Evolutionary conservation across 2,888 invertebrate species (phyloP).

Genomic region (Biston betularia): DNA sequence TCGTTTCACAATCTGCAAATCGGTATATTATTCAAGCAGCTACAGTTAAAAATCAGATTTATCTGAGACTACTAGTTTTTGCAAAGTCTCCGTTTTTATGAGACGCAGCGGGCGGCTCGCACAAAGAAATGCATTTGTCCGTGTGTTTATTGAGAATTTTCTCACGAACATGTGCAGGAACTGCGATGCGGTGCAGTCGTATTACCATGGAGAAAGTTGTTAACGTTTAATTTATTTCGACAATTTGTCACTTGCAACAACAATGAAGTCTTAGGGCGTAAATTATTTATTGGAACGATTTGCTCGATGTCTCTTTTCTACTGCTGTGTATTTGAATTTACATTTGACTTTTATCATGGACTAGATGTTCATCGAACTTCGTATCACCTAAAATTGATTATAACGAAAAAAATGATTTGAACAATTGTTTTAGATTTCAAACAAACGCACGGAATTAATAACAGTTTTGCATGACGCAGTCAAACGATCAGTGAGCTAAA

Average conservation of each 20-base stretch:
- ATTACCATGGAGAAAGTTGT: constrained; percentile 50
- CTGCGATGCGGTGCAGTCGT: constrained; percentile 57
- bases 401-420: neutral
- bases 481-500: too few species aligned
- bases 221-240: constrained; percentile 51
- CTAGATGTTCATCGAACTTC: too few species aligned
- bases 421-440: too few species aligned
- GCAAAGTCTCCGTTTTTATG: constrained; percentile 34
- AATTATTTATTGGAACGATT: constrained; percentile 43
- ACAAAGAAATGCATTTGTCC: constrained; percentile 67
- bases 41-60: constrained; percentile 11
- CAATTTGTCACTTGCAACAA: constrained; percentile 41
- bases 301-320: constrained; percentile 41
- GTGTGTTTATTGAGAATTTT: constrained; percentile 71
- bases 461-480: too few species aligned
- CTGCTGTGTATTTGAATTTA: neutral
- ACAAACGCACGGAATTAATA: too few species aligned
- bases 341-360: too few species aligned
- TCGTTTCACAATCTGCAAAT: neutral
- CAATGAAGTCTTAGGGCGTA: constrained; percentile 39
- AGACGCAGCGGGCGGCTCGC: constrained; percentile 56
- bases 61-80: constrained; percentile 33
- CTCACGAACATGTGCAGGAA: constrained; percentile 75
- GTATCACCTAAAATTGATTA: neutral
- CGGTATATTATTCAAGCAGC: too few species aligned